Base-by-base conservation (phyloP, 2,113 vertebrate species). In the Coreoperca whiteheadi region DNA sequence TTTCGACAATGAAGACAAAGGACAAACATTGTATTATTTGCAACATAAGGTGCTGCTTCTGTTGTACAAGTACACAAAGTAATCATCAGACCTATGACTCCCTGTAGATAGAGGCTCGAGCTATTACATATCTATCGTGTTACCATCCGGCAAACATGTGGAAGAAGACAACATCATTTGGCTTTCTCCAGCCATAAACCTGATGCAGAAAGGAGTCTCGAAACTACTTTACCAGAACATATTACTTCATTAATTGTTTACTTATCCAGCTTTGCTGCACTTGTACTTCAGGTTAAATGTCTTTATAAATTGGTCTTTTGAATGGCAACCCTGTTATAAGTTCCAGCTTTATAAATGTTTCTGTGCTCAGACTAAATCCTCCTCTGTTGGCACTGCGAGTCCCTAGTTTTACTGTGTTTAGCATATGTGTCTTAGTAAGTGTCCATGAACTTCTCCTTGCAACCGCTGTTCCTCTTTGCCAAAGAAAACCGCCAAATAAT, bases 71-170 rank as follows among this genome's bases (percentile, higher is more conserved):
- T 4, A 69, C 72, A 37, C 37, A 69, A 25, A 66, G 63, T 74
- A 16, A 81, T 77, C 67, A 71, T 79, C 60, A 76, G 67, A 81
- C 73, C 50, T 77, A 10, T 46, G 30, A 50, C 51, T 82, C 81
- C 53, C 69, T 74, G 81, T 41, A 63, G 74, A 70, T 69, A 48
- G 41, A 73, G 39, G 56, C 51, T 79, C 12, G 1, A 50, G 1
- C 54, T 66, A 21, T 63, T 3, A 25, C 71, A 61, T 12, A 50
- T 75, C 59, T 18, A 23, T 48, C 66, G n/a, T 1, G 50, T 43
- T 48, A 8, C 67, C 74, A 87, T 77, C 84, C 87, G 78, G 75
- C 63, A 72, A 80, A 91, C 84, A 85, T 83, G 66, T 87, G 79
- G 67, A 79, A 57, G 57, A 53, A 65, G 20, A 75, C 34, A 74